Evolutionary conservation across 2,888 invertebrate species (phyloP), one percentile per base, ranked within the genome.

Genomic region (Athrips mouffetella): DNA sequence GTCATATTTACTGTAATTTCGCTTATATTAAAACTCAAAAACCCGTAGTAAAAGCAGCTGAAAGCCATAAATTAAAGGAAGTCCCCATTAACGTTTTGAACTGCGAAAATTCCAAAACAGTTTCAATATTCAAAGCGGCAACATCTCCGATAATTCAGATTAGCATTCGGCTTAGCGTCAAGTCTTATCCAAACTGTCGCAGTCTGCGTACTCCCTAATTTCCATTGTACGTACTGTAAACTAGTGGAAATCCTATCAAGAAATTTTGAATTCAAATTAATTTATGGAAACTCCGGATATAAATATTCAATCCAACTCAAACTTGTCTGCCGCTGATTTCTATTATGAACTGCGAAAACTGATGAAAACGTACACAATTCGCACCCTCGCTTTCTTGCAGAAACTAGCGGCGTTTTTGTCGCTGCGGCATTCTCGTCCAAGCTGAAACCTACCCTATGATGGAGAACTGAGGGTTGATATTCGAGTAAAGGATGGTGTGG

Each of bases 381-480:
- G 79, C 86, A 86, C 87, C 86, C 87, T 81, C 73, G 77, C 73
- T 73, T 73, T 75, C 75, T 73, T 75, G 73, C 77, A 76, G 82
- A 79, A 79, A 80, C 79, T 75, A 77, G 72, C 76, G 73, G 72
- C 77, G 80, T 79, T 83, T 81, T 82, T 73, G 80, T 80, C 84
- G 81, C 84, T 87, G 87, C 87, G 86, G 84, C 85, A 88, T 65
- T 53, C 8, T 21, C 6, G 33, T 40, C 2, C 29, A 0, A 53
- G 1, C 1, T 16, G n/a, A 74, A 69, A 65, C 48, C 56, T 46
- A 20, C 51, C 68, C 57, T 44, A 73, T 54, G 35, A 1, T 0
- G 1, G 0, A 1, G n/a, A 10, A 0, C 0, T 15, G 61, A 74
- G 60, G 73, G 76, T 76, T 52, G 58, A 10, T 5, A 62, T 67